Percentiles rank a stretch among this genome's conserved stretches.
These are phyloP conservation scores for Aleadryas rufinucha DNA, from an alignment of 2,113 vertebrate genomes.

Conservation along the genomic window DNA sequence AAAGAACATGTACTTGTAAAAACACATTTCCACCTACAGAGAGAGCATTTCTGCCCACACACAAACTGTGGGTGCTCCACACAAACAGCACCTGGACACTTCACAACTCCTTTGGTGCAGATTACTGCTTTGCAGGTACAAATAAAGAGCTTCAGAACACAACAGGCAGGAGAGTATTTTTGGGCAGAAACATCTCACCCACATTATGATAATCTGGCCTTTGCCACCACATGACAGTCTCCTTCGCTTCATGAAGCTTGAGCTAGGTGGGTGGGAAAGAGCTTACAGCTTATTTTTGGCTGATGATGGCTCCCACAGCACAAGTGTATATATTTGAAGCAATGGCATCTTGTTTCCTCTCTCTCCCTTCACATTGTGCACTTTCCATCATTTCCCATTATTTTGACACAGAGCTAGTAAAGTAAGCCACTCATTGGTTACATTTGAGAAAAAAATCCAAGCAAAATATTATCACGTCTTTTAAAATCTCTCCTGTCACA, in stretches of 20 bases:
- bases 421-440: neutral
- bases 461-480: neutral
- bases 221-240: conserved; percentile 24
- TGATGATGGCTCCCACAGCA: neutral
- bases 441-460: neutral
- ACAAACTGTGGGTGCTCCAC: neutral
- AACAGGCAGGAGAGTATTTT: neutral
- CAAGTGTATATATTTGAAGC: neutral
- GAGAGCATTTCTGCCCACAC: neutral
- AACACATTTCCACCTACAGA: neutral
- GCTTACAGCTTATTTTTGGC: neutral
- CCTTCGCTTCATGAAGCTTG: neutral
- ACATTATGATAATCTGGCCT: conserved; percentile 39
- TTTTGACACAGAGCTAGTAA: neutral
- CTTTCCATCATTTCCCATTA: neutral
- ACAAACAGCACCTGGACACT: neutral
- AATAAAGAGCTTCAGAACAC: neutral
- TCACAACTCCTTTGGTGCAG: neutral
- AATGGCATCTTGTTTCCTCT: neutral
- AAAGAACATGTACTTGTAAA: neutral
- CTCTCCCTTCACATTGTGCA: neutral
- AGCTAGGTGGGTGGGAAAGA: conserved; percentile 20
- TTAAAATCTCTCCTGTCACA: neutral
- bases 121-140: neutral
- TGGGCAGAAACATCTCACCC: conserved; percentile 7